Evolutionary conservation across 2,888 invertebrate genomes (phyloP).

Genomic region (Chloroclysta siterata): DNA sequence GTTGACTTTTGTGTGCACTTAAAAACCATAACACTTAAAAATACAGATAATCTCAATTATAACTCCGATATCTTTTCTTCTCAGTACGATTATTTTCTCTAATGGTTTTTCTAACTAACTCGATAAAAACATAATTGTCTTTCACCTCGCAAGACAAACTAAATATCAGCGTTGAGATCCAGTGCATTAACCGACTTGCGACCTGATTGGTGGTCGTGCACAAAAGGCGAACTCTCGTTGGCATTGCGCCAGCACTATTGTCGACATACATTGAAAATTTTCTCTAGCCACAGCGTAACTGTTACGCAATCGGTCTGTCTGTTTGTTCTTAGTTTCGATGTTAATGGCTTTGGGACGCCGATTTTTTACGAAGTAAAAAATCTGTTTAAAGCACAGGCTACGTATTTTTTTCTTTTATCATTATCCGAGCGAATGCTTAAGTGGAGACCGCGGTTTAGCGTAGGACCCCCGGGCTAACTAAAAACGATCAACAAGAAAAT

Average conservation of each 20-base stretch:
- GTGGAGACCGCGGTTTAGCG: too few relatives aligned
- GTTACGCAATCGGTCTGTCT: conserved; percentile 47
- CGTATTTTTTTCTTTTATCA: too few relatives aligned
- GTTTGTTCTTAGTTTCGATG: conserved; percentile 46
- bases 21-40: too few relatives aligned
- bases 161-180: conserved; percentile 23
- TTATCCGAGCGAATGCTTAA: too few relatives aligned
- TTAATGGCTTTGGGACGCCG: conserved; percentile 23
- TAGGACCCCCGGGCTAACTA: too few relatives aligned
- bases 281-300: conserved; percentile 43
- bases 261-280: conserved; percentile 56
- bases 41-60: too few relatives aligned
- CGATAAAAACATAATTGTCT: conserved; percentile 18
- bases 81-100: not conserved
- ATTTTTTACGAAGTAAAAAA: not conserved
- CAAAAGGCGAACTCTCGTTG: conserved; percentile 47
- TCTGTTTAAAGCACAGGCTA: not conserved
- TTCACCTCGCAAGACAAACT: conserved; percentile 16
- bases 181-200: conserved; percentile 46
- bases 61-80: not conserved
- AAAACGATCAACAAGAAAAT: too few relatives aligned
- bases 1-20: too few relatives aligned
- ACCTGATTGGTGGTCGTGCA: conserved; percentile 50
- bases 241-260: conserved; percentile 52
- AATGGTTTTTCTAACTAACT: not conserved